Conservation (phyloP, 2,888 invertebrate species). For the Apodemia duryi region DNA sequence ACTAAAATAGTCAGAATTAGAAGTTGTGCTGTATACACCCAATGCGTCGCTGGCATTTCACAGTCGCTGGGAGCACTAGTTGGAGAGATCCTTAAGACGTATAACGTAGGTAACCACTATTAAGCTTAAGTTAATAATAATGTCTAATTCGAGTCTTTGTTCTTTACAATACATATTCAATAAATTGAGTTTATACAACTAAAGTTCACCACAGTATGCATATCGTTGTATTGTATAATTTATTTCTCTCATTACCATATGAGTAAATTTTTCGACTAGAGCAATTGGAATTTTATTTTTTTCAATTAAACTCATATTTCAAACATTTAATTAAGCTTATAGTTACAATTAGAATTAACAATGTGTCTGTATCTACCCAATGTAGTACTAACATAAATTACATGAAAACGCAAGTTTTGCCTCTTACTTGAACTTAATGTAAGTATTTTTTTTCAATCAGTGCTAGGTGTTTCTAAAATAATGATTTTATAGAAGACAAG, state of each 20-base stretch:
- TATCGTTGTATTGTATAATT: conserved; percentile 66
- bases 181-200: conserved; percentile 46
- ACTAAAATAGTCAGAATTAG: too few relatives aligned
- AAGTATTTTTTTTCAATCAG: too few relatives aligned
- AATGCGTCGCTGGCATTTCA: too few relatives aligned
- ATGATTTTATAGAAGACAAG: too few relatives aligned
- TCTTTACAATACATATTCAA: conserved; percentile 42
- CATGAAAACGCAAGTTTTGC: too few relatives aligned
- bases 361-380: not conserved
- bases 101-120: not conserved
- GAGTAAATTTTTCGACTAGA: conserved; percentile 13
- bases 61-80: too few relatives aligned
- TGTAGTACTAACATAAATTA: not conserved
- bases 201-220: conserved; percentile 42
- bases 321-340: not conserved
- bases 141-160: conserved; percentile 44
- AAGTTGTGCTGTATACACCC: too few relatives aligned
- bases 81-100: not conserved
- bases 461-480: too few relatives aligned
- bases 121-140: conserved; percentile 35
- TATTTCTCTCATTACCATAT: conserved; percentile 32
- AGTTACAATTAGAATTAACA: not conserved
- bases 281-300: not conserved
- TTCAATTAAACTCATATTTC: not conserved
- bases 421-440: too few relatives aligned